Conservation (phyloP, 2,113 vertebrate species). For the Bombycilla garrulus region DNA sequence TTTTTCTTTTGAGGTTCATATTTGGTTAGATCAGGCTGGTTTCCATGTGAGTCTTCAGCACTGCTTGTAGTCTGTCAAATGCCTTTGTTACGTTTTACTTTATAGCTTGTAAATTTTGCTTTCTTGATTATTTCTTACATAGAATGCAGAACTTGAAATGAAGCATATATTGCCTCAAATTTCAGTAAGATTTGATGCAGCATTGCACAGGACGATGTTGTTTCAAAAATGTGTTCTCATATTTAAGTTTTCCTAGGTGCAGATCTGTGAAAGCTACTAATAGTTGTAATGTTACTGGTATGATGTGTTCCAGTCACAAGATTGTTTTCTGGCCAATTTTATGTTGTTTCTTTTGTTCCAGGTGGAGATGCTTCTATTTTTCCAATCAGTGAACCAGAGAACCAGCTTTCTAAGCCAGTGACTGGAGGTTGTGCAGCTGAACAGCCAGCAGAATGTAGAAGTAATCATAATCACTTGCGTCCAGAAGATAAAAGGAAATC, state of each 20-base stretch:
- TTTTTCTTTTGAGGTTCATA: neutral
- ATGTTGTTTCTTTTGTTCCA: slow-evolving; percentile 42
- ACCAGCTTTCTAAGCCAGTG: slow-evolving; percentile 69
- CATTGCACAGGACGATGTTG: neutral
- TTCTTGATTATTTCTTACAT: neutral
- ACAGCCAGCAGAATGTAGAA: neutral
- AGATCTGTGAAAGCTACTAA: neutral
- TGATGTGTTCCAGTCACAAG: neutral
- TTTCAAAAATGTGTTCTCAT: neutral
- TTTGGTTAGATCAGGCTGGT: neutral
- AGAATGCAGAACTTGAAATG: neutral
- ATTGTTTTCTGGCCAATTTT: neutral
- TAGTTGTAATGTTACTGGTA: neutral
- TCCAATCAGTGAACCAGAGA: slow-evolving; percentile 74
- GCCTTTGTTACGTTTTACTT: neutral
- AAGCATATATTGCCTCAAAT: neutral
- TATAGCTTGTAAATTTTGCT: neutral
- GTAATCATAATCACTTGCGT: neutral
- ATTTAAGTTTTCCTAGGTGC: neutral
- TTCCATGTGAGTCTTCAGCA: neutral
- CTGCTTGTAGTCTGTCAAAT: neutral
- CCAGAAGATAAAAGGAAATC: slow-evolving; percentile 34
- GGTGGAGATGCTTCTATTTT: slow-evolving; percentile 96
- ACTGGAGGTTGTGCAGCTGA: neutral
- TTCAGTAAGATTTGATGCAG: neutral